Base-by-base conservation (phyloP, 2,888 invertebrate genomes). In the Plagodis pulveraria region DNA sequence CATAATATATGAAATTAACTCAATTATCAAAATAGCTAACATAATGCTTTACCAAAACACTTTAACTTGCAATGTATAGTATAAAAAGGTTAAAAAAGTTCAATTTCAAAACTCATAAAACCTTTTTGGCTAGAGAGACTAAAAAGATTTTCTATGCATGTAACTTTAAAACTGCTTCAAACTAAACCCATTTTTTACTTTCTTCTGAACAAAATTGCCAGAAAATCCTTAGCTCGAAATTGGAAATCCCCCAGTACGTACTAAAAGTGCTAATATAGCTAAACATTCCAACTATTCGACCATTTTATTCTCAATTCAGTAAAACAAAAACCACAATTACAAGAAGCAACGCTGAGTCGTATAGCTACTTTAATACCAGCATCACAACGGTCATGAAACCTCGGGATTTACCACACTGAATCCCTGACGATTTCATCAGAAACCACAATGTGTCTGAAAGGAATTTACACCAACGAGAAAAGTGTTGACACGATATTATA, bases 251-350 rank as follows among this genome's bases (percentile, higher is more conserved):
- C 6, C 10, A 5, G 10, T 10, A 22, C 22, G 22, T 40, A 10
- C 40, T 10, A 6, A 40, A 40, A 40, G 40, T 10, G 40, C 10
- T 40, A 40, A 40, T 40, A 10, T 8, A 10, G 40, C 40, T 40
- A 10, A 50, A 22, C 40, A 42, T 49, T 46, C 46, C 47, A 50
- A 62, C 56, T 53, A 44, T 50, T 58, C 64, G 44, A 62, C 58
- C n/a, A 10, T 40, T 40, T 10, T 40, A 64, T 68, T 63, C 64
- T 43, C 64, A 66, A 64, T 68, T 66, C 61, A 65, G 55, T 57
- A 58, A 60, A 61, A 58, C 59, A 60, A 66, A 59, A 65, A 49
- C 61, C 56, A 51, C 55, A 62, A 64, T 64, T 62, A 64, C 61
- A 51, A 61, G 56, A 51, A 12, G 58, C 60, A 42, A 50, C 56